Conservation (phyloP, 1,140 invertebrate genomes). For the Ceratina japonica region DNA sequence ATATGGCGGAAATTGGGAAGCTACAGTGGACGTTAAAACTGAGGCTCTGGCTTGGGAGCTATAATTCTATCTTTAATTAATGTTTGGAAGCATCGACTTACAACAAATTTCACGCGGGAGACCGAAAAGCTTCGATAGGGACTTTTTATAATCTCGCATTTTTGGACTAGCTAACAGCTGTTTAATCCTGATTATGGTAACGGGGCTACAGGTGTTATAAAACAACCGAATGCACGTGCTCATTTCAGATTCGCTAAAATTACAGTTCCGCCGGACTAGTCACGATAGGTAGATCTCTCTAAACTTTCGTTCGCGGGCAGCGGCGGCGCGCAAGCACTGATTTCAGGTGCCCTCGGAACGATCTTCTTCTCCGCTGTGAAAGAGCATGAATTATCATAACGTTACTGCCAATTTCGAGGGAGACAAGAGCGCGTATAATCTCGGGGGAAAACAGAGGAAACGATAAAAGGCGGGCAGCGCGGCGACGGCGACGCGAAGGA, state of each 20-base stretch:
- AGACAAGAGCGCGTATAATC: background rate
- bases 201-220: too few species aligned
- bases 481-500: background rate
- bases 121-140: background rate
- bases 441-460: background rate
- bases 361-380: conserved; percentile 38
- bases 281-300: background rate
- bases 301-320: background rate
- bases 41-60: too few species aligned
- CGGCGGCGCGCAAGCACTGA: too few species aligned
- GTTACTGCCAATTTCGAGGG: conserved; percentile 56
- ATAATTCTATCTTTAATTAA: too few species aligned
- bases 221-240: too few species aligned
- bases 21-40: too few species aligned
- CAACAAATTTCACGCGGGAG: background rate
- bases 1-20: too few species aligned
- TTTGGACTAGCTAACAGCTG: too few species aligned
- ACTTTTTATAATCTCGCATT: background rate
- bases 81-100: too few species aligned
- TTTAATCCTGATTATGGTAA: too few species aligned
- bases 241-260: background rate
- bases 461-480: background rate
- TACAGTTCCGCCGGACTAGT: background rate
- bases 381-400: conserved; percentile 59
- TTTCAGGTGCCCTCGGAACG: conserved; percentile 47